phyloP scores from a whole-genome alignment of 2,113 vertebrate species.

The Anguilla rostrata region DNA sequence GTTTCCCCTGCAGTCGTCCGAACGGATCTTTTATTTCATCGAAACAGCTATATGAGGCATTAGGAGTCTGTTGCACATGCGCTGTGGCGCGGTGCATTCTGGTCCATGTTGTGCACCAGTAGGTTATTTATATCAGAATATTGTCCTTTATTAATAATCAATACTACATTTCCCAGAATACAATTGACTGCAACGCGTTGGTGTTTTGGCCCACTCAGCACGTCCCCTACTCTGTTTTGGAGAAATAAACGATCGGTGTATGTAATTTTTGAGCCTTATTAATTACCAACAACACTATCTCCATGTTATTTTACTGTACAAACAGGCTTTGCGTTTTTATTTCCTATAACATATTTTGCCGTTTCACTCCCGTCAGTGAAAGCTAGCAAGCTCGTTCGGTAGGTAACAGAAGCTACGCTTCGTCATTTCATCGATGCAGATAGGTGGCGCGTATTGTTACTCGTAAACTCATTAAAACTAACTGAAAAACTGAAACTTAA shows the following conservation, averaged over 20 bases:
- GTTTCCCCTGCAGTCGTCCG: conserved; percentile 75
- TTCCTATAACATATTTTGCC: neutral
- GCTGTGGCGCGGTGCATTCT: conserved; percentile 68
- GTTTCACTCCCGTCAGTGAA: neutral
- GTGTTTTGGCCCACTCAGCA: conserved; percentile 34
- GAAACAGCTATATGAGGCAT: conserved; percentile 89
- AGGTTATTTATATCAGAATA: neutral
- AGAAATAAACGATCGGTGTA: conserved; percentile 8
- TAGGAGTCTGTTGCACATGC: conserved; percentile 80
- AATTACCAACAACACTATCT: neutral
- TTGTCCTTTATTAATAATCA: conserved; percentile 15
- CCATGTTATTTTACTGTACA: neutral
- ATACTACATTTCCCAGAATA: conserved; percentile 70
- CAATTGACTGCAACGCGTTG: conserved; percentile 25
- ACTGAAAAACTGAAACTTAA: neutral
- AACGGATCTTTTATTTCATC: conserved; percentile 83
- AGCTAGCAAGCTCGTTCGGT: neutral
- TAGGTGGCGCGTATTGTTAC: neutral
- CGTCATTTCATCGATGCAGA: neutral
- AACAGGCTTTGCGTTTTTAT: neutral
- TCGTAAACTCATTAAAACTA: neutral
- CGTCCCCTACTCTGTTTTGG: conserved; percentile 11
- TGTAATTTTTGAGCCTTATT: neutral
- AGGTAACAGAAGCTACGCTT: neutral
- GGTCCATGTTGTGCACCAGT: conserved; percentile 74